phyloP scores from a whole-genome alignment of 2,888 invertebrate species.

The Chydorus sphaericus region DNA sequence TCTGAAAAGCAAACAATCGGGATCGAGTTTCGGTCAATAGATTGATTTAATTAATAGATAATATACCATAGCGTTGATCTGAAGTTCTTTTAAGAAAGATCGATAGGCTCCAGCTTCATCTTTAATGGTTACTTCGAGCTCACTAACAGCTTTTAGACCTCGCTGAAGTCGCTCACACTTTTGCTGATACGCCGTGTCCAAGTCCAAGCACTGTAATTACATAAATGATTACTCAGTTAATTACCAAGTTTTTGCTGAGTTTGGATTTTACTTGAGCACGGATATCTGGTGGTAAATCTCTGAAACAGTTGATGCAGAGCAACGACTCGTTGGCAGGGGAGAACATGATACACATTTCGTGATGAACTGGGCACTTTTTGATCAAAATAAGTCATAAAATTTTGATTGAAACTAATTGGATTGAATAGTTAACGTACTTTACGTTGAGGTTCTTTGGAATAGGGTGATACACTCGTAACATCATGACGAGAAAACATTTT shows the following conservation, averaged over 20 bases:
- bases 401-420: too few relatives aligned
- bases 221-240: too few relatives aligned
- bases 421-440: constrained; percentile 24
- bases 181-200: constrained; percentile 57
- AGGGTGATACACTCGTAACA: constrained; percentile 53
- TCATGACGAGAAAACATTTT: constrained; percentile 62
- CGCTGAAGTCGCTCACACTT: constrained; percentile 53
- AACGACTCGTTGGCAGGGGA: constrained; percentile 50
- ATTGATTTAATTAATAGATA: too few relatives aligned
- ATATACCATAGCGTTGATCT: constrained; percentile 15
- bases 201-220: constrained; percentile 58
- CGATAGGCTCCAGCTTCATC: constrained; percentile 9
- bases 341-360: constrained; percentile 59
- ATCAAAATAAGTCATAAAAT: constrained; percentile 9
- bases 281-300: constrained; percentile 48
- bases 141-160: constrained; percentile 28
- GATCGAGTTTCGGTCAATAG: too few relatives aligned
- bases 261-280: too few relatives aligned
- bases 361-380: constrained; percentile 45
- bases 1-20: too few relatives aligned
- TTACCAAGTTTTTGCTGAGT: too few relatives aligned
- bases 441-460: constrained; percentile 47
- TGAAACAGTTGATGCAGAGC: constrained; percentile 59
- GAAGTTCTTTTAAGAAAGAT: constrained; percentile 8
- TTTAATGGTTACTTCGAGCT: constrained; percentile 10